These are phyloP conservation scores for Neogale vison DNA, from an alignment of 2,113 vertebrate genomes.

Conservation along the genomic window DNA sequence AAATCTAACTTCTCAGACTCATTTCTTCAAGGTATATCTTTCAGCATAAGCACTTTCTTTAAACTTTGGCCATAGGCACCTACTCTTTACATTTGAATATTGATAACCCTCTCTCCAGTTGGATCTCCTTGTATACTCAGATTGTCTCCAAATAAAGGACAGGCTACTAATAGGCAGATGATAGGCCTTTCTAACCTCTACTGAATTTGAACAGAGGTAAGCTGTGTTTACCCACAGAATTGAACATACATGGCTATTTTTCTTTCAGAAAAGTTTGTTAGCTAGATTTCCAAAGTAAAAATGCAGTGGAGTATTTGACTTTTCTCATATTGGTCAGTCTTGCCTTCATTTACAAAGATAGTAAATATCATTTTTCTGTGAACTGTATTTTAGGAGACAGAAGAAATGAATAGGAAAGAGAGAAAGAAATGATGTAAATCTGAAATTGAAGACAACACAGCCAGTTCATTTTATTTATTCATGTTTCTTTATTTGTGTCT, in stretches of 20 bases:
- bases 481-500: constrained; percentile 44
- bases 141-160: background rate
- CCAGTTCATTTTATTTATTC: constrained; percentile 65
- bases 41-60: background rate
- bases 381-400: background rate
- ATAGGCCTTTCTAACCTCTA: background rate
- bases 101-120: background rate
- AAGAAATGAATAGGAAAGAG: background rate
- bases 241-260: background rate
- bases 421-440: constrained; percentile 28
- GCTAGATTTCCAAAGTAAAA: constrained; percentile 20
- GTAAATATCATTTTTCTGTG: constrained; percentile 24
- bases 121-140: background rate
- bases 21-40: background rate
- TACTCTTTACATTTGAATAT: background rate
- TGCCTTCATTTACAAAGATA: constrained; percentile 14
- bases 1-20: background rate
- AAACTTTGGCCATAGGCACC: background rate
- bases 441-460: background rate
- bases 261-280: background rate
- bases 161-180: background rate
- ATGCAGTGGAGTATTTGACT: background rate
- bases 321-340: constrained; percentile 5
- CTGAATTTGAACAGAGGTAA: background rate
- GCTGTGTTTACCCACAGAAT: background rate